Percentiles rank a stretch among this genome's conserved stretches.
Evolutionary conservation across 2,888 invertebrate species (phyloP).

Genomic region (Apodemia zela): DNA sequence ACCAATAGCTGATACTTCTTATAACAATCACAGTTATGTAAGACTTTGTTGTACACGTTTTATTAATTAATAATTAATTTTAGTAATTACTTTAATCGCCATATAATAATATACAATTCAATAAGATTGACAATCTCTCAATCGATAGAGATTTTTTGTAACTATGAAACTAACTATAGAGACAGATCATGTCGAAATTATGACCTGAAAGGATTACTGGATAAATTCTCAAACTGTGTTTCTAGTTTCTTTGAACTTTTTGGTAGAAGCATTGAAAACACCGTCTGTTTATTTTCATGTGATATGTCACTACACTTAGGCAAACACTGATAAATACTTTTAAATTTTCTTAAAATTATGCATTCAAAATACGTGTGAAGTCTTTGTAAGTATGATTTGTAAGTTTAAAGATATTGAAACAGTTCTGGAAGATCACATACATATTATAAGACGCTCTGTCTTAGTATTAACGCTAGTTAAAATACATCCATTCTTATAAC

Average conservation of each 20-base stretch:
- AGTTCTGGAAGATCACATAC: slow-evolving; percentile 5
- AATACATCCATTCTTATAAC: slow-evolving; percentile 12
- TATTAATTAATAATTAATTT: not conserved
- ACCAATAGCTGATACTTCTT: slow-evolving; percentile 51
- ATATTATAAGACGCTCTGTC: slow-evolving; percentile 1
- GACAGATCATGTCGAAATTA: not conserved
- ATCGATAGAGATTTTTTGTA: not conserved
- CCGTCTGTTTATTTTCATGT: not conserved
- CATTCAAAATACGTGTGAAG: slow-evolving; percentile 12
- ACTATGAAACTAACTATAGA: not conserved
- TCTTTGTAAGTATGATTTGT: slow-evolving; percentile 5
- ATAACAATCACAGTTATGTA: slow-evolving; percentile 27
- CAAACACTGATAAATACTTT: slow-evolving; percentile 5
- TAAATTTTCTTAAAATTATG: slow-evolving; percentile 7
- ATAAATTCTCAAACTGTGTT: not conserved
- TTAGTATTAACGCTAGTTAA: slow-evolving; percentile 5
- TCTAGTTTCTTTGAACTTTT: not conserved
- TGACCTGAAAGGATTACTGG: not conserved
- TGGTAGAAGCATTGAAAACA: not conserved
- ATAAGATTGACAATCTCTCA: not conserved
- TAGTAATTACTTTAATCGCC: not conserved
- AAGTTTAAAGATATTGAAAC: slow-evolving; percentile 7
- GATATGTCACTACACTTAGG: slow-evolving; percentile 5
- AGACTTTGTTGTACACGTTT: slow-evolving; percentile 28
- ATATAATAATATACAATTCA: slow-evolving; percentile 1